Percentiles rank a stretch among this genome's conserved stretches.
phyloP scores from a whole-genome alignment of 2,113 vertebrate genomes.

The Psephotus haematonotus region DNA sequence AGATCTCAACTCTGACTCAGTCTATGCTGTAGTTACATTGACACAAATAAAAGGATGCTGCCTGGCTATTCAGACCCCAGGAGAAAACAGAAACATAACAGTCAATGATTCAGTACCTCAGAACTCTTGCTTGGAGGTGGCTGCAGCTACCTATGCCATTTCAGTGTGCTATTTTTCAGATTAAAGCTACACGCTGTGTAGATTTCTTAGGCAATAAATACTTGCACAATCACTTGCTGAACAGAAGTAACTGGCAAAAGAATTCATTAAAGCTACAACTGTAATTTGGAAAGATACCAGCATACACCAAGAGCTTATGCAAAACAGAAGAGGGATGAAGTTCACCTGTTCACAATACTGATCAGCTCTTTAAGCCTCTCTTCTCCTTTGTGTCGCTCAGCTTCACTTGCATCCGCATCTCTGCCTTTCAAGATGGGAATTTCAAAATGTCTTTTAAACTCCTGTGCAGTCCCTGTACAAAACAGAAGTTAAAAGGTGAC shows the following conservation, averaged over 20 bases:
- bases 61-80: background rate
- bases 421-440: constrained; percentile 93
- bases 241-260: background rate
- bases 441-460: constrained; percentile 97
- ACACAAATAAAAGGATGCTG: background rate
- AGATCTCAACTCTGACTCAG: background rate
- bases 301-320: background rate
- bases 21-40: background rate
- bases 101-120: background rate
- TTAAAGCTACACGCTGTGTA: background rate
- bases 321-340: background rate
- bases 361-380: constrained; percentile 92
- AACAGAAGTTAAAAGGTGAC: constrained; percentile 1
- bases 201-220: background rate
- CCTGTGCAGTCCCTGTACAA: constrained; percentile 88
- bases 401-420: constrained; percentile 89
- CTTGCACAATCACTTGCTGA: background rate
- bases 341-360: constrained; percentile 90
- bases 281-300: background rate
- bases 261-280: background rate
- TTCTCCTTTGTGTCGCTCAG: constrained; percentile 85
- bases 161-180: background rate
- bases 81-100: background rate
- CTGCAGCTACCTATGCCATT: background rate
- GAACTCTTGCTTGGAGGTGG: background rate